Evolutionary conservation across 2,797 vertebrate species (phyloP).

Genomic region (Anguilla anguilla): DNA sequence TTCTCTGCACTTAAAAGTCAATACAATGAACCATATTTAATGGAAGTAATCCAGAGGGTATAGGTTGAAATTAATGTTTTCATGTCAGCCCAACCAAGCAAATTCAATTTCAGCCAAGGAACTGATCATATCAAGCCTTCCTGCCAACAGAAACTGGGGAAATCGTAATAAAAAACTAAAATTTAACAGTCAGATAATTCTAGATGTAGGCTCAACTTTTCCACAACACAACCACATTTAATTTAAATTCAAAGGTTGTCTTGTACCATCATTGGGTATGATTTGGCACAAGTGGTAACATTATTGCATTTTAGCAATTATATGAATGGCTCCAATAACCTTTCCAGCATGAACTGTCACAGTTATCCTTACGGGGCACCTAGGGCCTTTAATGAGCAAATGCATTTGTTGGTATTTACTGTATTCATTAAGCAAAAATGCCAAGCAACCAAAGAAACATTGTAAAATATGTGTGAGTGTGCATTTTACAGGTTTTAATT

Average conservation of each 20-base stretch:
- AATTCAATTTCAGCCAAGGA: background rate
- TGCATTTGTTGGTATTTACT: background rate
- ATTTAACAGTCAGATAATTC: background rate
- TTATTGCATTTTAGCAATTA: background rate
- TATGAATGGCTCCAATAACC: background rate
- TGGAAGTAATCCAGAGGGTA: background rate
- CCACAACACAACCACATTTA: background rate
- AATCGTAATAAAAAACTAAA: background rate
- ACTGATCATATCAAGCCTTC: too few relatives aligned
- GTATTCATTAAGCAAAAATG: background rate
- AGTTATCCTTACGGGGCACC: background rate
- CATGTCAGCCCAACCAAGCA: background rate
- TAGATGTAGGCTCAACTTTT: background rate
- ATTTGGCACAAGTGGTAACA: background rate
- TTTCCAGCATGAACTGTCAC: background rate
- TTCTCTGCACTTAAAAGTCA: background rate
- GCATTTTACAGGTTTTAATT: background rate
- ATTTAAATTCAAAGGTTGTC: background rate
- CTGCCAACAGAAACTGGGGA: background rate
- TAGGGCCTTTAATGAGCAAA: background rate
- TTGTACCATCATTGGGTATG: background rate
- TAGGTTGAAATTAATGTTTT: background rate
- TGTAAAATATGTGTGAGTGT: background rate
- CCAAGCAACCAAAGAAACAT: background rate
- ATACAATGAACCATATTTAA: background rate